phyloP scores from a whole-genome alignment of 2,797 vertebrate species.

The Austrolebias charrua region DNA sequence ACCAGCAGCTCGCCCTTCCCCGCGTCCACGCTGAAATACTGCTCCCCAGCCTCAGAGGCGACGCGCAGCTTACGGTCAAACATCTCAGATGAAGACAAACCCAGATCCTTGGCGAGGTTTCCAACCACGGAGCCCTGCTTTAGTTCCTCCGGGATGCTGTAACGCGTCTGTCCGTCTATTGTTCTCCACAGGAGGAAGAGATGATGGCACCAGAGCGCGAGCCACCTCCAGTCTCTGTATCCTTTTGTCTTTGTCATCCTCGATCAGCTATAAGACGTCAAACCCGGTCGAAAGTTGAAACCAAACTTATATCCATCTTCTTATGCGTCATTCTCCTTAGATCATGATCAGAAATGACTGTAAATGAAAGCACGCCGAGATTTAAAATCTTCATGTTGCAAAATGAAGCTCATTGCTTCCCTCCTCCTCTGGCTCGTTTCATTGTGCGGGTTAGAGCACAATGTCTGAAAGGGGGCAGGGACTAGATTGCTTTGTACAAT shows the following conservation, averaged over 20 bases:
- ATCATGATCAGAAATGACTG: not conserved
- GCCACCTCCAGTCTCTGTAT: constrained; percentile 55
- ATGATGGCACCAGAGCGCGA: constrained; percentile 53
- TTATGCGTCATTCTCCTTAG: not conserved
- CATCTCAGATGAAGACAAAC: constrained; percentile 62
- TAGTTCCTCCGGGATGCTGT: constrained; percentile 84
- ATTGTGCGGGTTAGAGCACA: constrained; percentile 3
- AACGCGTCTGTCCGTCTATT: constrained; percentile 80
- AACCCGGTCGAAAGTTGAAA: constrained; percentile 1
- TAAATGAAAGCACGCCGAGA: not conserved
- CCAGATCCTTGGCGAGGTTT: constrained; percentile 84
- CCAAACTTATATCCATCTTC: constrained; percentile 13
- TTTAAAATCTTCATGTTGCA: not conserved
- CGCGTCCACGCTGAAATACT: constrained; percentile 82
- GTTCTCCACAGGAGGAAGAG: constrained; percentile 66
- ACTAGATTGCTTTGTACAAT: constrained; percentile 71
- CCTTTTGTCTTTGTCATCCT: constrained; percentile 57
- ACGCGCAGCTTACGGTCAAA: constrained; percentile 71
- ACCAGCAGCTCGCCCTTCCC: constrained; percentile 81
- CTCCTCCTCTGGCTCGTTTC: constrained; percentile 11
- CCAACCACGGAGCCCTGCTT: constrained; percentile 83
- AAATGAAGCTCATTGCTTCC: constrained; percentile 11
- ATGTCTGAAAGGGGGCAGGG: constrained; percentile 57
- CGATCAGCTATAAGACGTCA: constrained; percentile 16
- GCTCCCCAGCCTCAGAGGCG: constrained; percentile 76